Base-by-base conservation (phyloP, 2,888 invertebrate species). In the Anthoptus insignis region DNA sequence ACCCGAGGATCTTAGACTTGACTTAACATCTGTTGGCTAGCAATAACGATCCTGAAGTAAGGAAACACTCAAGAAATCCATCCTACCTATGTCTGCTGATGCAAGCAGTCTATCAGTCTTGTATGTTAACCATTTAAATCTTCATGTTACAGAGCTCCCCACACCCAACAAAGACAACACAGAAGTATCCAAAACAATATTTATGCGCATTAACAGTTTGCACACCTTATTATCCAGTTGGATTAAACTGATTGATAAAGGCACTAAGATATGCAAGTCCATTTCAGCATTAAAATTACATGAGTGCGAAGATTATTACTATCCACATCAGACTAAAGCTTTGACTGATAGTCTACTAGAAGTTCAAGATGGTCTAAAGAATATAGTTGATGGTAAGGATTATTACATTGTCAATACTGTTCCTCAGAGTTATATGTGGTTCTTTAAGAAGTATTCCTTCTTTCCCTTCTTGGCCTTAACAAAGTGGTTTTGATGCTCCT, bases 101-200 rank as follows among this genome's bases (percentile, higher is more conserved):
- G n/a, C n/a, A n/a, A n/a, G n/a, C n/a, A n/a, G n/a, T n/a, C n/a
- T n/a, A n/a, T n/a, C n/a, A n/a, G n/a, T n/a, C n/a, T n/a, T n/a
- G n/a, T n/a, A n/a, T n/a, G n/a, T n/a, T n/a, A n/a, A n/a, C n/a
- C n/a, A n/a, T n/a, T n/a, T 14, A 16, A 16, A 11, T 6, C 7
- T 39, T 7, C 11, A 1, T 45, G 1, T 89, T 89, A 65, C 76
- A 92, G 92, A 91, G 74, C 70, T 87, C 57, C 71, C 78, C 32
- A 81, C 86, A 19, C 87, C 89, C 7, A 84, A 74, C 64, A 90
- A 88, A 76, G 86, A 88, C 57, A 77, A 78, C 19, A 80, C 84
- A 27, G 89, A 84, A 4, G 76, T 91, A 39, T 82, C 89, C 0
- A 91, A 86, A 76, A 89, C 89, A 0, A 85, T 91, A 7, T 91